Conservation (phyloP, 2,113 vertebrate genomes). For the Epinephelus fuscoguttatus region DNA sequence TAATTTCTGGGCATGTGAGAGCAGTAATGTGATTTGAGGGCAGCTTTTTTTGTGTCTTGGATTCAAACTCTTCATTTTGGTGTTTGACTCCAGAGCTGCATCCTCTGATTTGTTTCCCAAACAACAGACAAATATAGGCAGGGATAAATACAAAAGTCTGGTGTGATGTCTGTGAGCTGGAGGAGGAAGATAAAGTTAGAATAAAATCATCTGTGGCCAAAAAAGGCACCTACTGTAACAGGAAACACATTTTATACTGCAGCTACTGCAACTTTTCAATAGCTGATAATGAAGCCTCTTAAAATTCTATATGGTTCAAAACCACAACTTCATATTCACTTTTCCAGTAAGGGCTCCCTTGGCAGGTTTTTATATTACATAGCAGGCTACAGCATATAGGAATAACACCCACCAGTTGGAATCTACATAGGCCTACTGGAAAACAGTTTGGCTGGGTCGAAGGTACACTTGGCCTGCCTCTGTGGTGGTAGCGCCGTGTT, state of each 20-base stretch:
- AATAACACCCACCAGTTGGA: constrained; percentile 47
- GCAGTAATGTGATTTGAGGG: constrained; percentile 18
- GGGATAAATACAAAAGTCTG: constrained; percentile 13
- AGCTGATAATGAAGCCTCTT: constrained; percentile 65
- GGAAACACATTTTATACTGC: constrained; percentile 25
- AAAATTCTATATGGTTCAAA: constrained; percentile 62
- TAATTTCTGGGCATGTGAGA: constrained; percentile 28
- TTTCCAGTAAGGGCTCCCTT: constrained; percentile 42
- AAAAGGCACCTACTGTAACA: constrained; percentile 7
- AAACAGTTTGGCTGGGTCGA: constrained; percentile 47
- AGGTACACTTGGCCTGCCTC: constrained; percentile 45
- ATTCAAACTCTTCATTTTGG: constrained; percentile 7
- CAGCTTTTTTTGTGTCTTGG: constrained; percentile 5
- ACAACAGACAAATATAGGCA: constrained; percentile 16
- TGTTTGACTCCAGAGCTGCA: neutral
- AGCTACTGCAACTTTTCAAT: constrained; percentile 41
- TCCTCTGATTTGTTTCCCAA: constrained; percentile 26
- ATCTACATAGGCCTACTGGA: constrained; percentile 56
- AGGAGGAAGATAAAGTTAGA: neutral
- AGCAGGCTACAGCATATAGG: constrained; percentile 39
- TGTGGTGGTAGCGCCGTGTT: constrained; percentile 43
- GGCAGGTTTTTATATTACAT: constrained; percentile 57
- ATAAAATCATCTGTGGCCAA: neutral
- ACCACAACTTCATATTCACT: constrained; percentile 65
- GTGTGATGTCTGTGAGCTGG: neutral